phyloP scores from a whole-genome alignment of 2,113 vertebrate genomes.

The Miniopterus natalensis region DNA sequence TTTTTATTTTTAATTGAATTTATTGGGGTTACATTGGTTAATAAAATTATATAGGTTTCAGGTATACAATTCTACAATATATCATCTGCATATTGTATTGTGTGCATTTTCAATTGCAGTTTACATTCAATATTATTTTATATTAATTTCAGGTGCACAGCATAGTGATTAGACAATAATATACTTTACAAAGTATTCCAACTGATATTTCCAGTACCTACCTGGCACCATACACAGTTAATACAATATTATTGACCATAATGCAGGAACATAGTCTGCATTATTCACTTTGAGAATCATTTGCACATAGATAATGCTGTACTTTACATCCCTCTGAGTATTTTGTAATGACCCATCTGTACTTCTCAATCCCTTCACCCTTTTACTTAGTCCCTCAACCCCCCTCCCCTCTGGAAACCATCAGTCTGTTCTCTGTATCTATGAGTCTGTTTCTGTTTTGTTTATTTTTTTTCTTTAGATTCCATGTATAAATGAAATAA shows the following conservation, averaged over 20 bases:
- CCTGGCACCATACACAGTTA: not conserved
- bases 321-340: not conserved
- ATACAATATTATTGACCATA: not conserved
- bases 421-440: not conserved
- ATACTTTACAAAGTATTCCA: not conserved
- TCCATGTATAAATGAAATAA: not conserved
- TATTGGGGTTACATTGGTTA: too few species aligned
- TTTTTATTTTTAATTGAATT: too few species aligned
- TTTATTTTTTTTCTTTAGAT: not conserved
- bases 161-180: not conserved
- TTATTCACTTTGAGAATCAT: not conserved
- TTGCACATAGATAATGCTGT: not conserved
- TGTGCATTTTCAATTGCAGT: too few species aligned
- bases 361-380: not conserved
- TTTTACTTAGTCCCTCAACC: not conserved
- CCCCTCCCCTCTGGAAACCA: not conserved
- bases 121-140: not conserved
- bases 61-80: too few species aligned
- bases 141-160: not conserved
- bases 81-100: too few species aligned
- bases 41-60: too few species aligned
- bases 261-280: not conserved
- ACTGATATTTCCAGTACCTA: not conserved
- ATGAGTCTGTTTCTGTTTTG: not conserved
- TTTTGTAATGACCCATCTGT: not conserved